phyloP scores from a whole-genome alignment of 2,888 invertebrate species.

The Blera fallax region DNA sequence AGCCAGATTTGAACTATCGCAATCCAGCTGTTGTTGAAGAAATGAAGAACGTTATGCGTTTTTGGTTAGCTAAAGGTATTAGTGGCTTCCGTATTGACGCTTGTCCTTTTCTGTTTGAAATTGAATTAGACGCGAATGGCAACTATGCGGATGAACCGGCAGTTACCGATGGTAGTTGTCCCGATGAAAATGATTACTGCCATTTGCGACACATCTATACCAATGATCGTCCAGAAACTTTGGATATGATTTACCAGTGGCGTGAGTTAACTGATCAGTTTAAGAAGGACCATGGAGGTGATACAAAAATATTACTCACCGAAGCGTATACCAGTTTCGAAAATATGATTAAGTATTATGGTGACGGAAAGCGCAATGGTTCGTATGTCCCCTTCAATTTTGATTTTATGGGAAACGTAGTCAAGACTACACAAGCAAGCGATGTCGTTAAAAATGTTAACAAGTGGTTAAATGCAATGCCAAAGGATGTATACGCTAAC shows the following conservation, averaged over 20 bases:
- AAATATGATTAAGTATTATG: constrained; percentile 84
- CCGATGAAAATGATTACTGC: constrained; percentile 82
- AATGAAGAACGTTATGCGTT: constrained; percentile 84
- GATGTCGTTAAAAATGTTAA: constrained; percentile 83
- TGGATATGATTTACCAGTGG: constrained; percentile 87
- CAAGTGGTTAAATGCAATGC: constrained; percentile 84
- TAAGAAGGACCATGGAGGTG: constrained; percentile 78
- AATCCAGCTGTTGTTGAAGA: constrained; percentile 82
- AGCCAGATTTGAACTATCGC: constrained; percentile 87
- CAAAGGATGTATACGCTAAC: constrained; percentile 76
- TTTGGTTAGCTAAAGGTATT: constrained; percentile 86
- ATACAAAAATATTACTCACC: constrained; percentile 83
- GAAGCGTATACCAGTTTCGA: constrained; percentile 84
- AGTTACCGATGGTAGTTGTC: constrained; percentile 77
- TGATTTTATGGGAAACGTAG: constrained; percentile 82
- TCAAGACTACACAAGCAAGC: constrained; percentile 81
- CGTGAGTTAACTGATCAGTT: constrained; percentile 85
- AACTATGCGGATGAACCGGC: constrained; percentile 81
- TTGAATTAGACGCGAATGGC: constrained; percentile 74
- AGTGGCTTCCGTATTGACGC: constrained; percentile 85
- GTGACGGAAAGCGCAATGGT: constrained; percentile 81
- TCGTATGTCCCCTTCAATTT: constrained; percentile 87
- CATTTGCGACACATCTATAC: constrained; percentile 86
- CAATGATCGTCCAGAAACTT: constrained; percentile 84
- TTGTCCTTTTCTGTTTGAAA: constrained; percentile 79